Evolutionary conservation across 2,113 vertebrate genomes (phyloP).

Genomic region (Dromiciops gliroides): DNA sequence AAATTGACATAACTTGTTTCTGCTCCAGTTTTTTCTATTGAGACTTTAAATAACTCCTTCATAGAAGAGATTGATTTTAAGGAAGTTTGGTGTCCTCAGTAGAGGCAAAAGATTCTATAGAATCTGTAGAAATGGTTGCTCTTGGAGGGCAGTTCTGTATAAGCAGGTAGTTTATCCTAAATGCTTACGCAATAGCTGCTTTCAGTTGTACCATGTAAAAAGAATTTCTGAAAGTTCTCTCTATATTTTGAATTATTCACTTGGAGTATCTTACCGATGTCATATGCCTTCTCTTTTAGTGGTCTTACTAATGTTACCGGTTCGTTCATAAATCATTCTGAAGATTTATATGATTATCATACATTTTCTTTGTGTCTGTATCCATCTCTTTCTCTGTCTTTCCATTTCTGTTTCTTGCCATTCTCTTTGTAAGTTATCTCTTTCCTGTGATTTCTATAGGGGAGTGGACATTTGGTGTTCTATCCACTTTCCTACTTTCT

Average conservation of each 20-base stretch:
- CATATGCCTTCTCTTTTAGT: background rate
- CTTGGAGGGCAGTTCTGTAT: constrained; percentile 64
- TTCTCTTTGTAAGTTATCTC: background rate
- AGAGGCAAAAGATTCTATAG: constrained; percentile 73
- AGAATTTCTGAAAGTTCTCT: background rate
- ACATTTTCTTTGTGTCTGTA: background rate
- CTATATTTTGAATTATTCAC: constrained; percentile 10
- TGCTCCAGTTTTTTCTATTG: constrained; percentile 60
- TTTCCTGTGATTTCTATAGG: constrained; percentile 54
- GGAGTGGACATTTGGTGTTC: background rate
- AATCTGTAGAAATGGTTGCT: constrained; percentile 71
- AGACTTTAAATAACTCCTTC: constrained; percentile 71
- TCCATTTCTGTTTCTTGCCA: constrained; percentile 48
- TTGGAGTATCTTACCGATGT: constrained; percentile 10
- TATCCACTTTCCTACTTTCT: background rate
- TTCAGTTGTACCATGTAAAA: background rate
- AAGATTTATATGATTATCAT: constrained; percentile 15
- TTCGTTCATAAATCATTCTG: constrained; percentile 10
- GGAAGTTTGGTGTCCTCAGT: constrained; percentile 75
- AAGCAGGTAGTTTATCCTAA: constrained; percentile 64
- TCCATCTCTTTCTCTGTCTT: background rate
- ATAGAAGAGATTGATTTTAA: constrained; percentile 80
- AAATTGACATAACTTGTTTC: constrained; percentile 72
- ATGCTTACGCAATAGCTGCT: constrained; percentile 18
- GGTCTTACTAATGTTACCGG: constrained; percentile 4